Base-by-base conservation (phyloP, 64 coral and sea anemone species). In the Stylophora pistillata region DNA sequence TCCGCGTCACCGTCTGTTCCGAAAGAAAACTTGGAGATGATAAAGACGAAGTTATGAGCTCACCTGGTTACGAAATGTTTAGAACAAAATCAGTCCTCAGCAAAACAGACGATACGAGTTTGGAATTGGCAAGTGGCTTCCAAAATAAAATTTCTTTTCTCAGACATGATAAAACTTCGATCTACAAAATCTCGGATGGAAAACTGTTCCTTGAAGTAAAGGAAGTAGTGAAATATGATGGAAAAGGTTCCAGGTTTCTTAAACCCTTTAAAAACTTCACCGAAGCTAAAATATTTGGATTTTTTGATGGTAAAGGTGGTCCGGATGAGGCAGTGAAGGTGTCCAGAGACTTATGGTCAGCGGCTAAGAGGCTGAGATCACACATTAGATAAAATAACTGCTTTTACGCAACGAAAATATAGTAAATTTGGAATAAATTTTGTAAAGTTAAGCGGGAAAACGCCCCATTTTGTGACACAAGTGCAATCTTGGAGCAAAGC, bases 1-100 rank as follows among this genome's bases (percentile, higher is more conserved):
- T 95, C 10, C 85, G 89, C 2, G 23, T 95, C 13, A 78, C 83
- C 7, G 65, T 95, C n/a, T 41, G 78, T 54, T 91, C 94, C 15
- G 30, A 53, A 23, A 78, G 94, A 9, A 73, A 89, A 27, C 68
- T 91, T 5, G 47, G 68, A 64, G 26, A 88, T 27, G 68, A 72
- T 21, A 76, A 89, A 84, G 33, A 81, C 5, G 55, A 79, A 25
- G 63, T 83, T 15, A 88, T 80, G 33, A 31, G 71, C 30, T 85
- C 89, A 14, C 57, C 68, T 65, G 60, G 85, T 62, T 91, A 91
- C 55, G 80, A 75, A 21, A 85, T 63, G 57, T 92, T 90, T 78
- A 73, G 74, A 20, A 85, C 89, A 13, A 74, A 54, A n/a, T 74
- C 62, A 28, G 53, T 41, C 63, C 76, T 74, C 6, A 25, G 72